A percentile compares a stretch with the other conserved stretches of the same genome.
Conservation (phyloP, 2,113 vertebrate species). For the Morone chrysops region DNA sequence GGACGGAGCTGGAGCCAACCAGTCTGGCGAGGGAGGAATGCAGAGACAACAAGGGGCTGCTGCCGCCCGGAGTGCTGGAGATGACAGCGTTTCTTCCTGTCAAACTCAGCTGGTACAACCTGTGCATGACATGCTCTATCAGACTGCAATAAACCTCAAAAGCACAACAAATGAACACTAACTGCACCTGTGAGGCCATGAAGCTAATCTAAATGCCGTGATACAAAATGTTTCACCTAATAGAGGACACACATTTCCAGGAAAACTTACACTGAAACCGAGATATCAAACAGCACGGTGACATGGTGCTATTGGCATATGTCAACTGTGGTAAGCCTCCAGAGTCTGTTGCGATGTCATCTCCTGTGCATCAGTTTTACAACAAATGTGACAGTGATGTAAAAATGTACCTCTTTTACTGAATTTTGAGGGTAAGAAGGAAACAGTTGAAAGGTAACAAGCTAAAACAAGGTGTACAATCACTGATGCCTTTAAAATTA, state of each 20-base stretch:
- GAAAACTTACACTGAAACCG: neutral
- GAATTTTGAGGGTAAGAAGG: neutral
- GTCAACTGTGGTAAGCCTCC: neutral
- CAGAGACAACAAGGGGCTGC: constrained; percentile 57
- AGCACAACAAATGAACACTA: constrained; percentile 10
- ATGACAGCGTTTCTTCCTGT: constrained; percentile 27
- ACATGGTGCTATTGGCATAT: neutral
- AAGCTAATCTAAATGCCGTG: neutral
- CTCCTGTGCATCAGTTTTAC: neutral
- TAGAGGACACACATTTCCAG: neutral
- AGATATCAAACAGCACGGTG: neutral
- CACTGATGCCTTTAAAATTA: neutral
- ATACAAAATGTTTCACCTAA: neutral
- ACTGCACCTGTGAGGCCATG: neutral
- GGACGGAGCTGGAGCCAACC: constrained; percentile 74
- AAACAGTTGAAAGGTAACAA: neutral
- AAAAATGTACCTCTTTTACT: neutral
- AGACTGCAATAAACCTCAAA: constrained; percentile 11
- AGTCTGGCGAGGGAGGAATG: constrained; percentile 74
- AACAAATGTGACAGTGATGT: neutral
- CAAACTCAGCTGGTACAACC: constrained; percentile 47
- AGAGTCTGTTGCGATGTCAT: neutral
- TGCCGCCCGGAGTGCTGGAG: constrained; percentile 23
- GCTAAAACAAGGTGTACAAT: neutral
- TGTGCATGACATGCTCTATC: constrained; percentile 23